These are phyloP conservation scores for Pachypanchax playfairii DNA, from an alignment of 2,113 vertebrate species.

Conservation along the genomic window DNA sequence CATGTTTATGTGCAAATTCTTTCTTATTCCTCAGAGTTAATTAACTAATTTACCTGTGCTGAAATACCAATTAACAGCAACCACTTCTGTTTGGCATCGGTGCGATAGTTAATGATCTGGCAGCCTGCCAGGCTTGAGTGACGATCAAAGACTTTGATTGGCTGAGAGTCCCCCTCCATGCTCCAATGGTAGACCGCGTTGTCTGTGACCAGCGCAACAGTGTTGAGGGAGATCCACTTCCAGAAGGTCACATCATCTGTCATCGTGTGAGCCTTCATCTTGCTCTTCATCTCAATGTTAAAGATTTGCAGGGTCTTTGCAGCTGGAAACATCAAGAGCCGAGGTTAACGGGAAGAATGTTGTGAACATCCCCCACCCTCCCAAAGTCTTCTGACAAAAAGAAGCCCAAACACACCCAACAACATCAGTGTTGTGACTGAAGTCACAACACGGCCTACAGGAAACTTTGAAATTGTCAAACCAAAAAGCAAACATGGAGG, in stretches of 20 bases:
- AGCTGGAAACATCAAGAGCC: slow-evolving; percentile 81
- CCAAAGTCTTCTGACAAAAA: not conserved
- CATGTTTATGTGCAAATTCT: rapidly evolving
- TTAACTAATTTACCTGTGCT: slow-evolving; percentile 87
- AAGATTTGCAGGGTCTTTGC: slow-evolving; percentile 99
- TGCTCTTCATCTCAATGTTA: slow-evolving; percentile 99
- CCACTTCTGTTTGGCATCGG: slow-evolving; percentile 98
- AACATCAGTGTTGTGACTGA: slow-evolving; percentile 15
- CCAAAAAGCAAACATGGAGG: slow-evolving; percentile 68
- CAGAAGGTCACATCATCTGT: slow-evolving; percentile 99
- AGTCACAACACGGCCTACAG: slow-evolving; percentile 52
- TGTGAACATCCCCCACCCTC: not conserved
- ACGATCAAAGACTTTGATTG: slow-evolving; percentile 97
- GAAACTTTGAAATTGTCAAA: slow-evolving; percentile 51
- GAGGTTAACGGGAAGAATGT: slow-evolving; percentile 14
- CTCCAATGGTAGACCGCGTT: slow-evolving; percentile 99
- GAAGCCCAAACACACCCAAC: not conserved
- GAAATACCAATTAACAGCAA: slow-evolving; percentile 96
- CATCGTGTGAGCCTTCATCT: slow-evolving; percentile 99
- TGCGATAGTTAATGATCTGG: slow-evolving; percentile 99
- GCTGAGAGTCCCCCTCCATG: slow-evolving; percentile 98
- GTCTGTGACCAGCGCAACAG: slow-evolving; percentile 96
- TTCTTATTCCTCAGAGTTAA: not conserved
- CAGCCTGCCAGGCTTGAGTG: slow-evolving; percentile 97
- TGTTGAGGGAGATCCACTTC: slow-evolving; percentile 99